Evolutionary conservation across 2,113 vertebrate genomes (phyloP), one percentile per base, ranked within the genome.

Genomic region (Sceloporus tristichus): DNA sequence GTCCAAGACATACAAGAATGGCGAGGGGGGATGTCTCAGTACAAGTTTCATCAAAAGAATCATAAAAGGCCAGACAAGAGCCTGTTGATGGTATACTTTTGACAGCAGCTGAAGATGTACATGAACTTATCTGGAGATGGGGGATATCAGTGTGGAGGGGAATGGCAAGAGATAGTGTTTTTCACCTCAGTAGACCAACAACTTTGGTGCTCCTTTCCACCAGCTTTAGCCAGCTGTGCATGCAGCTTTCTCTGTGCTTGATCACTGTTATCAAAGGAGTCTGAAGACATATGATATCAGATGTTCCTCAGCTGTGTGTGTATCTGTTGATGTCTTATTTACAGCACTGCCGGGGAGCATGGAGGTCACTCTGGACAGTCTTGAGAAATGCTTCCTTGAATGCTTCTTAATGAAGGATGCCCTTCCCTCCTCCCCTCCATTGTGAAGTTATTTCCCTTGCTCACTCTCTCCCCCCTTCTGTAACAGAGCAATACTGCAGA

Each of bases 401-500:
- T 48, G 53, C 38, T 79, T 79, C 87, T 83, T 86, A 81, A 19
- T 82, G 87, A 88, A 82, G 59, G 79, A 62, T 53, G n/a, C 25
- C n/a, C 59, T 83, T 40, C 65, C 19, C 54, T 16, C 75, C 38
- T 3, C 1, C 27, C 16, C 3, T 0, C 9, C 38, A 25, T 62
- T 19, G 5, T 40, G 70, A 62, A 65, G 56, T 75, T 71, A 10
- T 0, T 0, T 4, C 5, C 14, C 59, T 54, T 23, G 53, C 89
- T 9, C 10, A 18, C 59, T 85, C 11, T n/a, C n/a, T 77, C 74
- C 85, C 82, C 40, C 56, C 66, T 85, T 85, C 68, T 56, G 84
- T 56, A 48, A 74, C 86, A 87, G 75, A 53, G 79, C 59, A 82
- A 85, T 80, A 70, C 38, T 74, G 62, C 85, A 77, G 87, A 91